Conservation (phyloP, 2,797 vertebrate species). For the Enteromius afrohamiltoni region DNA sequence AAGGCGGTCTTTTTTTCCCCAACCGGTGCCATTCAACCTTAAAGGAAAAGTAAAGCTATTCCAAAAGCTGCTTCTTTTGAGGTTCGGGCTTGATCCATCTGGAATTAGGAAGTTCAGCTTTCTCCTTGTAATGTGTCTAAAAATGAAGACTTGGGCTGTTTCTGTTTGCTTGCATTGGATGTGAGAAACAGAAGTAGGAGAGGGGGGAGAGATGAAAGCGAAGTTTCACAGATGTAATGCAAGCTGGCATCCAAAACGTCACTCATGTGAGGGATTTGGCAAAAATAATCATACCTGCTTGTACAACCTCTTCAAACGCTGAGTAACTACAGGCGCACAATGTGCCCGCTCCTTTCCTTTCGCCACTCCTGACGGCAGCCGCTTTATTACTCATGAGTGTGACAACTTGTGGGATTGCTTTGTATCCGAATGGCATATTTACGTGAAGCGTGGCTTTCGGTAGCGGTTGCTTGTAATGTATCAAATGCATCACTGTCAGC, state of each 20-base stretch:
- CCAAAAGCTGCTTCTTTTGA: slow-evolving; percentile 53
- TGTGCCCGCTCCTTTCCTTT: slow-evolving; percentile 21
- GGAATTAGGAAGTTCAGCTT: slow-evolving; percentile 54
- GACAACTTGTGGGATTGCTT: slow-evolving; percentile 66
- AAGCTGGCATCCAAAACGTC: slow-evolving; percentile 63
- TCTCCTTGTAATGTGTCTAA: slow-evolving; percentile 44
- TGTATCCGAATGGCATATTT: slow-evolving; percentile 67
- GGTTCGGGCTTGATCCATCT: slow-evolving; percentile 41
- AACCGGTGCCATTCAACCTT: slow-evolving; percentile 58
- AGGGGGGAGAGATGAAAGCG: slow-evolving; percentile 31
- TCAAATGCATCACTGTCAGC: slow-evolving; percentile 74
- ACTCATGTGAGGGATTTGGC: slow-evolving; percentile 51
- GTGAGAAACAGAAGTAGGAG: slow-evolving; percentile 55
- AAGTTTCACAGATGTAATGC: slow-evolving; percentile 61
- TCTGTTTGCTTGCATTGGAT: slow-evolving; percentile 36
- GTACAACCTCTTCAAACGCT: slow-evolving; percentile 47
- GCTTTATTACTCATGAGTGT: slow-evolving; percentile 59
- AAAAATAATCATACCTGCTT: slow-evolving; percentile 52
- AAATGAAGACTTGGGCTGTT: slow-evolving; percentile 38
- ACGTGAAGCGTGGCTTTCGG: slow-evolving; percentile 70
- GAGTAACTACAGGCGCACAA: slow-evolving; percentile 39
- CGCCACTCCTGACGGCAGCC: slow-evolving; percentile 31
- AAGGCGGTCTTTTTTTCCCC: slow-evolving; percentile 58
- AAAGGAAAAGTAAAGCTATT: slow-evolving; percentile 57
- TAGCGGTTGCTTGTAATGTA: slow-evolving; percentile 63